Percentiles rank a stretch among this genome's conserved stretches.
Conservation (phyloP, 1,140 invertebrate genomes). For the Cheumatopsyche charites region DNA sequence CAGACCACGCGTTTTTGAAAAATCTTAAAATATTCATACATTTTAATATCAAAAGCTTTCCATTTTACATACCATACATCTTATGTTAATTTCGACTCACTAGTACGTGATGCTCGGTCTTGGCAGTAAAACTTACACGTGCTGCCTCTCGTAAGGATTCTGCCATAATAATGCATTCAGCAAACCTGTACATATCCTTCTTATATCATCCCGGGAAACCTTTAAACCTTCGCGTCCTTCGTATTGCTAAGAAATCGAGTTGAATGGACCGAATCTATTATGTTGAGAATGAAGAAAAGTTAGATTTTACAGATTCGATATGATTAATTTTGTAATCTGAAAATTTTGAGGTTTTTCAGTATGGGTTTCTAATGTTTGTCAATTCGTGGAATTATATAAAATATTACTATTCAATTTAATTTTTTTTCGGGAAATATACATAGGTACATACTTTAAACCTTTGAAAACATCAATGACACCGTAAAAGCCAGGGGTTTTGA, state of each 20-base stretch:
- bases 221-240: background rate
- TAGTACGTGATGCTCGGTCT: background rate
- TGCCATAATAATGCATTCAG: background rate
- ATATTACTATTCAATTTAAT: no score
- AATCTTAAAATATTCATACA: no score
- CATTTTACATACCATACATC: background rate
- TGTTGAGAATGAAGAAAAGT: background rate
- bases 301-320: no score
- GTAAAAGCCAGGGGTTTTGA: background rate
- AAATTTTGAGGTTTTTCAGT: no score
- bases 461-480: background rate
- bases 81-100: slow-evolving; percentile 3
- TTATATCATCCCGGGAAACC: background rate
- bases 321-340: no score
- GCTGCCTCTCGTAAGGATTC: background rate
- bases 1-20: no score
- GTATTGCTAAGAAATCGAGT: background rate
- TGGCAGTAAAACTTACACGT: slow-evolving; percentile 5
- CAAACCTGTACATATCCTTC: background rate
- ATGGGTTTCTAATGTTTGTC: no score
- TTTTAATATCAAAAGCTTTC: no score
- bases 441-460: no score
- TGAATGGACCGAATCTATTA: slow-evolving; percentile 11
- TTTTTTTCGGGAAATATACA: no score
- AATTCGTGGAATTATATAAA: no score